Percentiles rank a stretch among this genome's conserved stretches.
These are phyloP conservation scores for Leptinotarsa texana DNA, from an alignment of 1,140 invertebrate genomes.

Conservation along the genomic window DNA sequence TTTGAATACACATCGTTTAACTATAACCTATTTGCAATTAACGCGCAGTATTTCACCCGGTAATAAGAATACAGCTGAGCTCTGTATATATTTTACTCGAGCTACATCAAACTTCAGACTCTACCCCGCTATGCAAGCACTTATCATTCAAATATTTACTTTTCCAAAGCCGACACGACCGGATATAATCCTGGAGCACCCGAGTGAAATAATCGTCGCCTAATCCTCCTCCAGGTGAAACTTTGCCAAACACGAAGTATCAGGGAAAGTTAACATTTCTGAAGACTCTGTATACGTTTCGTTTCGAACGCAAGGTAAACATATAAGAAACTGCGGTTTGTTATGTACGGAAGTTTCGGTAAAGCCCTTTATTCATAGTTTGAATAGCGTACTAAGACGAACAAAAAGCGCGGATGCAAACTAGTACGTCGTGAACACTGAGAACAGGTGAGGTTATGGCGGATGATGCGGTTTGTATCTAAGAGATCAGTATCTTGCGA, in stretches of 20 bases:
- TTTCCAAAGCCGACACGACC: conserved; percentile 13
- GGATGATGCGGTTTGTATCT: neutral
- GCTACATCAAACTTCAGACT: too few species aligned
- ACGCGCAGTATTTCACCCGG: too few species aligned
- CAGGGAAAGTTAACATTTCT: neutral
- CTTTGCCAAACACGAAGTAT: conserved; percentile 10
- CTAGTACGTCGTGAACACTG: neutral
- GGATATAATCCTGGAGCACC: conserved; percentile 13
- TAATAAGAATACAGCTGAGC: too few species aligned
- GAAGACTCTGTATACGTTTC: neutral
- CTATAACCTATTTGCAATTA: too few species aligned
- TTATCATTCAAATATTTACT: conserved; percentile 14
- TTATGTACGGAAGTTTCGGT: neutral
- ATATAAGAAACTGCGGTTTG: conserved; percentile 18
- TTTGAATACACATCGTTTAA: too few species aligned
- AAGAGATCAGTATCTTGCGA: neutral
- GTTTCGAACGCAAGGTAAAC: neutral
- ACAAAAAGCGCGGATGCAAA: neutral
- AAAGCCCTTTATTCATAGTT: conserved; percentile 15
- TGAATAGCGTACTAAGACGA: neutral
- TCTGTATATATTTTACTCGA: too few species aligned
- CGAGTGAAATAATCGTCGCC: conserved; percentile 18
- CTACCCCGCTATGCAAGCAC: neutral
- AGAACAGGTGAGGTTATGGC: neutral
- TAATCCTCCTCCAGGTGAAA: conserved; percentile 18